Evolutionary conservation across 2,113 vertebrate species (phyloP), one percentile per base, ranked within the genome.

Genomic region (Podarcis cretensis): DNA sequence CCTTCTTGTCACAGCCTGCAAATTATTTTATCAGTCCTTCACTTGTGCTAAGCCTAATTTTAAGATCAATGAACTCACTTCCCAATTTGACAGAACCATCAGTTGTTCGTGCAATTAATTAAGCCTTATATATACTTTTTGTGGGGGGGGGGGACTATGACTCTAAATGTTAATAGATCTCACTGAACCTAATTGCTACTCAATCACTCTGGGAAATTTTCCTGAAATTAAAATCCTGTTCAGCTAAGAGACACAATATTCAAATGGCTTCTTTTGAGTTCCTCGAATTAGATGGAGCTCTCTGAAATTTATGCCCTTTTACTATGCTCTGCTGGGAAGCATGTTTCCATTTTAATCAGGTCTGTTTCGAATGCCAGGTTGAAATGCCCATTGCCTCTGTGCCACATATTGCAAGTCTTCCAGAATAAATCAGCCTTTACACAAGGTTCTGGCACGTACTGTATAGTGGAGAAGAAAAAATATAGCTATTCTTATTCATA

Each of bases 51-150:
- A 91, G 85, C 63, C 92, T 92, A 94, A 94, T 88, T 94, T 95
- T 93, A 95, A 96, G 94, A 96, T 95, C 92, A 95, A 87, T 93
- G 88, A 95, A 95, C n/a, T 91, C 92, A 86, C 82, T 92, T 95
- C 75, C 30, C 68, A 90, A 43, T 94, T 92, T 96, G 89, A 95
- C 92, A 95, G 88, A 59, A 89, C 69, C 85, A 94, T 95, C 88
- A 90, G 87, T 93, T 94, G 82, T 95, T 92, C 88, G 23, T 66
- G n/a, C 91, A 95, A 95, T 94, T 96, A 96, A 96, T 96, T 95
- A 95, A 92, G 66, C 23, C 77, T 90, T 95, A 94, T 86, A 91
- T 90, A 90, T 93, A 92, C 77, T 89, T 95, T 93, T 94, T 92
- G 93, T 89, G 92, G 88, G 18, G 35, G 35, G 9, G 37, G 7